Conservation (phyloP, 2,888 invertebrate genomes). For the Pollenia griseotomentosa region DNA sequence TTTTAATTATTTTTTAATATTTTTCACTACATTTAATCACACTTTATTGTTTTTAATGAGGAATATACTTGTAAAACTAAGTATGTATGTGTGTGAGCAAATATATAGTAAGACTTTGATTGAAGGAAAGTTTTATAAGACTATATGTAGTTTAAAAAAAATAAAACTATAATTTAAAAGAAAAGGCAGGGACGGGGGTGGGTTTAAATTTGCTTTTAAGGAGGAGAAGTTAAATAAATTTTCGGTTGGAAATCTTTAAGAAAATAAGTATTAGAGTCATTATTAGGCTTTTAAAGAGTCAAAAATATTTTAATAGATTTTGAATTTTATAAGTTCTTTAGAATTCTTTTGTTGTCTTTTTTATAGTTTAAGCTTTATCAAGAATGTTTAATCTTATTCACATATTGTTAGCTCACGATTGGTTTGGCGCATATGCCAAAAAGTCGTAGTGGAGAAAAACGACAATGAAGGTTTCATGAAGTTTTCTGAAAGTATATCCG, state of each 20-base stretch:
- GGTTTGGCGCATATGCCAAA: too few relatives aligned
- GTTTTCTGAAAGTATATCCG: too few relatives aligned
- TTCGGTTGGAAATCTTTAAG: background rate
- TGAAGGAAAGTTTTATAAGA: slow-evolving; percentile 1
- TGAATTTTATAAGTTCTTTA: too few relatives aligned
- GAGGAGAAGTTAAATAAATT: background rate
- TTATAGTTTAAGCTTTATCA: too few relatives aligned
- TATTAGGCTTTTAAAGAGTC: background rate
- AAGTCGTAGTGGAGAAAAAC: too few relatives aligned
- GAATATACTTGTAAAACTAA: background rate
- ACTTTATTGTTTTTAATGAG: slow-evolving; percentile 58
- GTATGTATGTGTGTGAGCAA: slow-evolving; percentile 6
- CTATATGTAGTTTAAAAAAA: slow-evolving; percentile 15
- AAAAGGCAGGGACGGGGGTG: background rate
- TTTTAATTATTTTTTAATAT: slow-evolving; percentile 55
- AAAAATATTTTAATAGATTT: too few relatives aligned
- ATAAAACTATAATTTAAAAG: slow-evolving; percentile 6
- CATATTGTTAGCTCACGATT: too few relatives aligned
- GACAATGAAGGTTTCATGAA: too few relatives aligned
- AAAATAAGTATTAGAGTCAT: background rate
- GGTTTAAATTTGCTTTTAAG: background rate
- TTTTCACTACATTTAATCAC: slow-evolving; percentile 25
- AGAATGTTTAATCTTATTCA: too few relatives aligned
- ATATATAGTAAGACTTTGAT: slow-evolving; percentile 1
- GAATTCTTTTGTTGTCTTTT: too few relatives aligned